Evolutionary conservation across 1,140 invertebrate species (phyloP), one percentile per base, ranked within the genome.

Genomic region (Drosophila repleta): DNA sequence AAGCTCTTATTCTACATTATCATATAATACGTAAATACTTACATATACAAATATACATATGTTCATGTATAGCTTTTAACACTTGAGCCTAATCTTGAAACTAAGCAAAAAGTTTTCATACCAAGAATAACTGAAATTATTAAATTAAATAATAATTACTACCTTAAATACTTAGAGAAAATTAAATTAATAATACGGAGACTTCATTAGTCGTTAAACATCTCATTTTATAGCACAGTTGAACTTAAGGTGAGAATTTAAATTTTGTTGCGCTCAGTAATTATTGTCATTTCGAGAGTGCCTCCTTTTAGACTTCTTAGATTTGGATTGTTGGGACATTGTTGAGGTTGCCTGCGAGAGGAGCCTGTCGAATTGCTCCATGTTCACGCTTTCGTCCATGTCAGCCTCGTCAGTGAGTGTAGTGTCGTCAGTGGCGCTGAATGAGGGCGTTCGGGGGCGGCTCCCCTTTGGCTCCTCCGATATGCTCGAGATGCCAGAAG

Each of bases 361-460:
- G 5, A 41, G 4, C 8, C 17, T 13, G 8, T 70, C 26, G 5
- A 52, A 26, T 15, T 24, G 10, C 11, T 35, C 20, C 4, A 29
- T 4, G 8, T 20, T 10, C 4, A 18, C 2, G 18, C 39, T 52
- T n/a, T 55, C 26, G 6, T 3, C 24, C 15, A 11, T 26, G 0
- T 29, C 62, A 13, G 5, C 13, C 0, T 24, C 49, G 21, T 62
- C 64, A 1, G 48, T 58, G 24, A 32, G 37, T n/a, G 46, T 39
- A 2, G 32, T 18, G 1, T 68, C 56, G 32, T 35, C 32, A n/a
- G 66, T 46, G 3, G 20, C 11, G 24, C 29, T 63, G 0, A 62
- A 1, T 2, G 55, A 46, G 1, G 69, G 69, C 3, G 69, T 72
- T 1, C 29, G n/a, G 6, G 69, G 55, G 10, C 63, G 41, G 15